phyloP scores from a whole-genome alignment of 1,140 invertebrate genomes.

The Trialeurodes vaporariorum region DNA sequence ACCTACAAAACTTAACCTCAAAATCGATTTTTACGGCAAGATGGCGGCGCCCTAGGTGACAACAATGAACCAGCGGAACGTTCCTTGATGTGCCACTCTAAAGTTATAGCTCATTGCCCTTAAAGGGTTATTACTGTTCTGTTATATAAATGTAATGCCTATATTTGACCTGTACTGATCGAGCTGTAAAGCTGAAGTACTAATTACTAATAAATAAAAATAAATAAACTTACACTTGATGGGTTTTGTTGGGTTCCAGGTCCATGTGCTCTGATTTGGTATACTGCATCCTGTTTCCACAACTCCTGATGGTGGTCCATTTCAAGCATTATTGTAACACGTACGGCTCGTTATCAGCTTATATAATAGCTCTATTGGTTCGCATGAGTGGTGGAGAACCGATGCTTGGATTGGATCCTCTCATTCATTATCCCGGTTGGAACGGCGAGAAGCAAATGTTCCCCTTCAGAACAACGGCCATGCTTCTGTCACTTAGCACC shows the following conservation, averaged over 20 bases:
- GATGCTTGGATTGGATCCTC: slow-evolving; percentile 62
- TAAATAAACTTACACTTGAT: slow-evolving; percentile 1
- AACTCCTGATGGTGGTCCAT: slow-evolving; percentile 95
- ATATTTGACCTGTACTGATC: too few species aligned
- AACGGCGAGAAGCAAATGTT: slow-evolving; percentile 67
- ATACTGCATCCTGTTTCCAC: slow-evolving; percentile 95
- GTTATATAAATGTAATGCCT: too few species aligned
- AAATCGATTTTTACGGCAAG: too few species aligned
- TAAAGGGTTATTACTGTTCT: too few species aligned
- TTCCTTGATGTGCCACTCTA: too few species aligned
- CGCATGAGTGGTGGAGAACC: slow-evolving; percentile 81
- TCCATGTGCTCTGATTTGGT: slow-evolving; percentile 95
- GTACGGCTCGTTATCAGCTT: slow-evolving; percentile 85
- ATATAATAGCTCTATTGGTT: slow-evolving; percentile 77
- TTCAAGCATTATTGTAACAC: slow-evolving; percentile 89
- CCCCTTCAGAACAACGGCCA: slow-evolving; percentile 83
- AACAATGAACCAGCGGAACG: too few species aligned
- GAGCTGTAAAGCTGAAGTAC: too few species aligned
- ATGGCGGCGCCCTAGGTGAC: too few species aligned
- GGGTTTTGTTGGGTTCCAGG: slow-evolving; percentile 36
- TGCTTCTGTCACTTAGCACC: slow-evolving; percentile 68
- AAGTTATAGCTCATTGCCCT: too few species aligned
- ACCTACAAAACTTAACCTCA: too few species aligned
- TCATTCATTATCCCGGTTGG: slow-evolving; percentile 82
- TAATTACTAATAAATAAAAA: slow-evolving; percentile 4